phyloP scores from a whole-genome alignment of 2,797 vertebrate genomes.

The Crossoptilon crossoptilon region DNA sequence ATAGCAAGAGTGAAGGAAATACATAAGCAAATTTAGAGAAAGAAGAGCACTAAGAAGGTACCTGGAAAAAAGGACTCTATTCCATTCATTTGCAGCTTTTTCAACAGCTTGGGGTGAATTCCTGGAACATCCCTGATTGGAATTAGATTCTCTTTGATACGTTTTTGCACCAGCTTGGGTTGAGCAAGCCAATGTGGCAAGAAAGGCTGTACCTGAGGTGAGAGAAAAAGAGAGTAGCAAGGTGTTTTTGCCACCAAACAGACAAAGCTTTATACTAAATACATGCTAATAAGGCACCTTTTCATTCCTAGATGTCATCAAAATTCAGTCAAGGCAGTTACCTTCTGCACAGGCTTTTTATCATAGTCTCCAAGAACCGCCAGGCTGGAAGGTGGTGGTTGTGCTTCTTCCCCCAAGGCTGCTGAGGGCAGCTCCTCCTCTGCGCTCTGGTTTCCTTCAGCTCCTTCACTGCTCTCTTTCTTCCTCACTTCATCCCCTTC shows the following conservation, averaged over 20 bases:
- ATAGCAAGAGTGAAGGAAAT: background rate
- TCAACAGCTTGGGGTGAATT: slow-evolving; percentile 83
- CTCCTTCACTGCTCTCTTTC: background rate
- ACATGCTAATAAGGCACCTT: background rate
- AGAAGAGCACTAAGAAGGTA: slow-evolving; percentile 31
- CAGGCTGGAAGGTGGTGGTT: slow-evolving; percentile 42
- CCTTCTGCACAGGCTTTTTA: slow-evolving; percentile 84
- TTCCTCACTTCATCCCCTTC: background rate
- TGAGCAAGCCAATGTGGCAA: slow-evolving; percentile 91
- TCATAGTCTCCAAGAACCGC: slow-evolving; percentile 85
- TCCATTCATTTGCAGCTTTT: slow-evolving; percentile 84
- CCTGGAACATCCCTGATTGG: slow-evolving; percentile 79
- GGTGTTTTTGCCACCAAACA: accelerated
- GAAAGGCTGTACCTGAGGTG: slow-evolving; percentile 86
- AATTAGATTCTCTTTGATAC: slow-evolving; percentile 85
- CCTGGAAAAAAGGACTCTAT: slow-evolving; percentile 92
- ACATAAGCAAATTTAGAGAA: background rate
- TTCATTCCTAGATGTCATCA: background rate
- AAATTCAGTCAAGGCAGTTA: slow-evolving; percentile 43
- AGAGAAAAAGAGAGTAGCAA: background rate
- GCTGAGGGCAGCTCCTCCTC: background rate
- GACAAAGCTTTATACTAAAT: background rate
- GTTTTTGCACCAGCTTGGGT: slow-evolving; percentile 84
- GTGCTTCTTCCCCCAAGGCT: background rate
- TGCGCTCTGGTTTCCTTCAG: background rate